Percentiles rank a stretch among this genome's conserved stretches.
Evolutionary conservation across 2,888 invertebrate species (phyloP).

Genomic region (Thyatira batis): DNA sequence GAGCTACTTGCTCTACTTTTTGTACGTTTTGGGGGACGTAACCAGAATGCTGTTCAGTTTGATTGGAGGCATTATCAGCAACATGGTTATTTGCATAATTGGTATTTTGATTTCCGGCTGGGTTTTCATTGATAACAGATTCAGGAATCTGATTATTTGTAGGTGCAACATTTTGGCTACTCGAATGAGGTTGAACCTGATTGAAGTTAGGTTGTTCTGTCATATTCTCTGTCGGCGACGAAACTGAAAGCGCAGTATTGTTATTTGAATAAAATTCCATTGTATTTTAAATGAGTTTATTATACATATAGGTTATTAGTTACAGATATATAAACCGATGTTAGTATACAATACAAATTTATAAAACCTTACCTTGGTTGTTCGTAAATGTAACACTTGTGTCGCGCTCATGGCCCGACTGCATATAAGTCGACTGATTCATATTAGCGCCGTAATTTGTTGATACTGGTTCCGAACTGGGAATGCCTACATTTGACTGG

Average conservation of each 20-base stretch:
- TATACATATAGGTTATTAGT: constrained; percentile 23
- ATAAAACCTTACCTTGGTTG: constrained; percentile 68
- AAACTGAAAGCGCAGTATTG: constrained; percentile 60
- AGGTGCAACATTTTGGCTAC: constrained; percentile 23
- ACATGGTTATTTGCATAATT: neutral
- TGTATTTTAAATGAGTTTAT: constrained; percentile 49
- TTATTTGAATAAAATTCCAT: constrained; percentile 53
- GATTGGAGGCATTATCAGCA: neutral
- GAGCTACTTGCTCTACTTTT: constrained; percentile 20
- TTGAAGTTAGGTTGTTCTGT: constrained; percentile 39
- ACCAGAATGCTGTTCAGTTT: neutral
- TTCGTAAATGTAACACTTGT: constrained; percentile 59
- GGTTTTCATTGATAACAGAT: neutral
- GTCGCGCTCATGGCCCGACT: constrained; percentile 54
- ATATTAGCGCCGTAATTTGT: constrained; percentile 61
- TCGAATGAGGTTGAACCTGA: constrained; percentile 15
- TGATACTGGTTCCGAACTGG: constrained; percentile 38
- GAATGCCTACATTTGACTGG: constrained; percentile 50
- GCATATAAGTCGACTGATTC: constrained; percentile 71
- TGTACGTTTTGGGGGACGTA: constrained; percentile 9
- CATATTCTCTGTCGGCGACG: constrained; percentile 58
- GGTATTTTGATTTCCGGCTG: neutral
- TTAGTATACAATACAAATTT: constrained; percentile 9
- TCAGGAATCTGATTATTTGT: constrained; percentile 4
- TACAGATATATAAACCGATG: constrained; percentile 4